phyloP scores from a whole-genome alignment of 2,797 vertebrate genomes.

The Gallinago nigripennis region DNA sequence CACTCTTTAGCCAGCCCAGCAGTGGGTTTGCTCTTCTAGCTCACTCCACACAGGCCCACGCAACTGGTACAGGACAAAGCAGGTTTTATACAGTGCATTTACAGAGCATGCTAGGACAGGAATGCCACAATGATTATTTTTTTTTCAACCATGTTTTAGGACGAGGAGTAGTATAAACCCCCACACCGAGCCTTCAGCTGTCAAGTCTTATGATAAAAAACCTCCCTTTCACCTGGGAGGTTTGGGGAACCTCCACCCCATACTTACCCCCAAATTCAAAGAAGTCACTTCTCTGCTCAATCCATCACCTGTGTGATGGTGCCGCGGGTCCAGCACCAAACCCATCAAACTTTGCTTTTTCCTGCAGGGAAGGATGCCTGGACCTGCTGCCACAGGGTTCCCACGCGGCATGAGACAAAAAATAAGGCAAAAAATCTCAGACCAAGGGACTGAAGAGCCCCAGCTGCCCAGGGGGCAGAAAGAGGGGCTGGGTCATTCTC shows the following conservation, averaged over 20 bases:
- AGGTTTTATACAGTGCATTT: not conserved
- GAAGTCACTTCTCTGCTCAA: not conserved
- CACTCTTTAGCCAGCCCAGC: not conserved
- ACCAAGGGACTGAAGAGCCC: not conserved
- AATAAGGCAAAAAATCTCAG: not conserved
- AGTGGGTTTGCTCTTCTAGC: not conserved
- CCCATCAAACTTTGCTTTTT: not conserved
- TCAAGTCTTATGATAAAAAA: not conserved
- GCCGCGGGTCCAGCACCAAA: not conserved
- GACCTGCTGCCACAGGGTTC: not conserved
- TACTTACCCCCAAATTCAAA: not conserved
- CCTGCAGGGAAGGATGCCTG: not conserved
- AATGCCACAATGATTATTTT: not conserved
- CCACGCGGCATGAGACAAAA: not conserved
- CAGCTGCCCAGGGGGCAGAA: not conserved
- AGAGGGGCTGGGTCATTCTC: not conserved
- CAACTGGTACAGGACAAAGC: not conserved
- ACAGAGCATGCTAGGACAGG: not conserved
- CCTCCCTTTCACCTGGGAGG: not conserved
- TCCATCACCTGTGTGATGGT: not conserved
- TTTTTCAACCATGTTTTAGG: not conserved
- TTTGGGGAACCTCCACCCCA: not conserved
- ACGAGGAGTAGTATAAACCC: not conserved
- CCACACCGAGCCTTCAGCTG: not conserved
- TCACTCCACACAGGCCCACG: not conserved